Percentiles rank a stretch among this genome's conserved stretches.
phyloP scores from a whole-genome alignment of 2,113 vertebrate genomes.

The Notarius lentiginosus region DNA sequence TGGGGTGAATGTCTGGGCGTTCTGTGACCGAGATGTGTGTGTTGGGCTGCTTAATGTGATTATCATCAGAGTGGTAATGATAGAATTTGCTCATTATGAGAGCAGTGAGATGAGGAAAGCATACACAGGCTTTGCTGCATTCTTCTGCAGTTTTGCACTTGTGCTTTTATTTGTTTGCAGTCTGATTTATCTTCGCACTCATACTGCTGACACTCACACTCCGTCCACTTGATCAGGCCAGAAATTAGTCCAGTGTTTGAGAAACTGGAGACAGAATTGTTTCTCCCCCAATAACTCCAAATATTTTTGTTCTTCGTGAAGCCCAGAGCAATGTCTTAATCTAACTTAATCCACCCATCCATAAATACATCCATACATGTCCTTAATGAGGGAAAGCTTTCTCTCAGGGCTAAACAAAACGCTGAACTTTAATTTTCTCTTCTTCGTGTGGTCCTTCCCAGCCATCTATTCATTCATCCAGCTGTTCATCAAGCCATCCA shows the following conservation, averaged over 20 bases:
- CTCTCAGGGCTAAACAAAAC: too few relatives aligned
- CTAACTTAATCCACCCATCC: neutral
- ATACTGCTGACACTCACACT: neutral
- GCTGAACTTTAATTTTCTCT: neutral
- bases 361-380: neutral
- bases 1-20: constrained; percentile 39
- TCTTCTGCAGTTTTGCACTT: neutral
- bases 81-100: neutral
- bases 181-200: neutral
- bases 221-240: neutral
- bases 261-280: too few relatives aligned
- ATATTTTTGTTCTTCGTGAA: neutral
- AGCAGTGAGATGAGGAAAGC: neutral
- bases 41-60: neutral
- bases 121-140: neutral
- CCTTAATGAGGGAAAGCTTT: neutral
- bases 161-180: neutral
- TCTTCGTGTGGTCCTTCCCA: neutral
- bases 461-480: neutral
- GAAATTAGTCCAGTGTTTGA: neutral
- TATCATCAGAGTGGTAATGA: neutral
- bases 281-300: neutral
- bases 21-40: constrained; percentile 5
- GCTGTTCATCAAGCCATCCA: neutral
- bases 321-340: neutral